These are phyloP conservation scores for Yponomeuta plumbellus DNA, from an alignment of 2,888 invertebrate genomes.

Conservation along the genomic window DNA sequence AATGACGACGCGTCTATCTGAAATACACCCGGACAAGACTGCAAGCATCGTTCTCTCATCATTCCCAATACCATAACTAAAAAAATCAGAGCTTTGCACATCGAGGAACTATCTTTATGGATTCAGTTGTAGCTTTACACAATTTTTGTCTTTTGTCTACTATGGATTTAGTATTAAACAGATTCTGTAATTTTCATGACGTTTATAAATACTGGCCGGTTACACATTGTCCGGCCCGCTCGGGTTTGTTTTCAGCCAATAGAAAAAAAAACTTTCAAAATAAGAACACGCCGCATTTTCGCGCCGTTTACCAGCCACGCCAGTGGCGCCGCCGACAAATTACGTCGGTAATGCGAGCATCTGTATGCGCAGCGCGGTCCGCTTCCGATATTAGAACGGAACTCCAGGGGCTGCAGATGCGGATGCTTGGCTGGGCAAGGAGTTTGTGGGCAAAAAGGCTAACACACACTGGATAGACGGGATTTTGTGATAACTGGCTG, in stretches of 20 bases:
- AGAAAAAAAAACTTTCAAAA: constrained; percentile 2
- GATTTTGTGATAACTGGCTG: too few species aligned
- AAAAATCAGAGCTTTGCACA: too few species aligned
- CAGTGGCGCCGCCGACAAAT: constrained; percentile 38
- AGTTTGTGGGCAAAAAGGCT: neutral
- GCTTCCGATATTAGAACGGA: constrained; percentile 45
- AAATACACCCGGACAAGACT: neutral
- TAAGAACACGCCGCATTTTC: constrained; percentile 15
- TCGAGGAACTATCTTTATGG: too few species aligned
- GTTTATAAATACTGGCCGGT: neutral
- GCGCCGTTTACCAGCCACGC: constrained; percentile 19
- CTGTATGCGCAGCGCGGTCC: constrained; percentile 48
- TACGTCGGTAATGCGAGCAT: constrained; percentile 41
- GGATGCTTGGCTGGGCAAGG: neutral
- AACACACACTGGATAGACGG: too few species aligned
- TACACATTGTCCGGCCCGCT: neutral
- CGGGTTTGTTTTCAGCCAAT: neutral
- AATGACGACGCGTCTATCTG: too few species aligned
- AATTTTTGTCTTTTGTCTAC: too few species aligned
- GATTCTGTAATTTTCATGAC: too few species aligned
- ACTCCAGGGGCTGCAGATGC: constrained; percentile 14
- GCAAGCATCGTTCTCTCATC: neutral
- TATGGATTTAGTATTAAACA: too few species aligned
- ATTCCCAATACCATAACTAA: neutral
- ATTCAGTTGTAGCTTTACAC: too few species aligned